Conservation (phyloP, 2,888 invertebrate species). For the Artemia sinica region DNA sequence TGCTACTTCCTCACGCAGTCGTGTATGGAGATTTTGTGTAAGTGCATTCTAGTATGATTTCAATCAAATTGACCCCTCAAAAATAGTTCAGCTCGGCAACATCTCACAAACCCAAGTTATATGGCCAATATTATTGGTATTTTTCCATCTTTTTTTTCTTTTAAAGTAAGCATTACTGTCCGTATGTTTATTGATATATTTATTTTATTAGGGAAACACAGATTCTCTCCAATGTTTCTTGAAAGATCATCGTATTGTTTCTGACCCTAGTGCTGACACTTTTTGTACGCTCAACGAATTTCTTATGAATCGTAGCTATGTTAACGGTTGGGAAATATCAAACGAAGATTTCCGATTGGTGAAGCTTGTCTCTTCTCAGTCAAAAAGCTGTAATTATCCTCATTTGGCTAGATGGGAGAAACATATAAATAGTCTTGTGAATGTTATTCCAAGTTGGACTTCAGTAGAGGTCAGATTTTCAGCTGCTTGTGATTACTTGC, state of each 20-base stretch:
- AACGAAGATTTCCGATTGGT: slow-evolving; percentile 30
- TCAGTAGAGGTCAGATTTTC: no score
- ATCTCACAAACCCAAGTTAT: no score
- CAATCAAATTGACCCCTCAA: no score
- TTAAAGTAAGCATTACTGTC: no score
- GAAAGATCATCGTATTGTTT: not conserved
- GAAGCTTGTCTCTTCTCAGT: slow-evolving; percentile 24
- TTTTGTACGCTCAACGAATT: slow-evolving; percentile 29
- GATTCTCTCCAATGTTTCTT: not conserved
- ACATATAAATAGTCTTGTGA: slow-evolving; percentile 32
- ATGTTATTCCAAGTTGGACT: slow-evolving; percentile 23
- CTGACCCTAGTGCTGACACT: not conserved
- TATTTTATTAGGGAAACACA: not conserved
- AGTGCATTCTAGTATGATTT: no score
- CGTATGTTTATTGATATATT: no score
- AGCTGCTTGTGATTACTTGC: no score
- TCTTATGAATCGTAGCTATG: slow-evolving; percentile 33
- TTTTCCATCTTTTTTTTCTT: no score
- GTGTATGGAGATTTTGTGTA: no score
- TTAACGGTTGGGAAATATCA: slow-evolving; percentile 34
- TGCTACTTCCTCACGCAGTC: no score
- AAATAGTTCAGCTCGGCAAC: no score
- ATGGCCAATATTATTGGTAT: no score
- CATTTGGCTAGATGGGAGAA: slow-evolving; percentile 34
- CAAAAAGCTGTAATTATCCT: slow-evolving; percentile 19